These are phyloP conservation scores for Plecotus auritus DNA, from an alignment of 2,113 vertebrate species.

Conservation along the genomic window DNA sequence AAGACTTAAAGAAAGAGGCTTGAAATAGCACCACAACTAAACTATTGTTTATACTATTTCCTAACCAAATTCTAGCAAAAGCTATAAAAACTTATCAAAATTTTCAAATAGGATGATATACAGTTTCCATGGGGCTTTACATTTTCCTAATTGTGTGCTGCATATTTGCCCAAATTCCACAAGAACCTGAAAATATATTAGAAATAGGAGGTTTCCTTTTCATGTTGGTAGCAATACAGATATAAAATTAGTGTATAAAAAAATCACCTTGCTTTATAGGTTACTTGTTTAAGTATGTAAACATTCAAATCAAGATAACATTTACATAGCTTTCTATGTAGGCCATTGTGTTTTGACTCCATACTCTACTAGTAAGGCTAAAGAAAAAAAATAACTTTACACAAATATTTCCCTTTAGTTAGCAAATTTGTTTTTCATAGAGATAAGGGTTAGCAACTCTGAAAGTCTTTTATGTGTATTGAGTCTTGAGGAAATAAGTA, in stretches of 20 bases:
- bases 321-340: background rate
- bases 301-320: background rate
- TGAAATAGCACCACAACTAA: background rate
- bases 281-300: background rate
- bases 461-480: background rate
- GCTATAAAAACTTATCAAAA: background rate
- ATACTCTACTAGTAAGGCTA: background rate
- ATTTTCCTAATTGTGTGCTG: background rate
- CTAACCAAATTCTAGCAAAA: background rate
- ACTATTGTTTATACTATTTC: background rate
- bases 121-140: background rate
- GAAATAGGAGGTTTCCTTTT: background rate
- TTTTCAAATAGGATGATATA: background rate
- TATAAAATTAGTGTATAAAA: background rate
- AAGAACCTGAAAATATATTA: background rate
- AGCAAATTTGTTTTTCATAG: background rate
- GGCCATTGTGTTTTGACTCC: background rate
- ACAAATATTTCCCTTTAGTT: background rate
- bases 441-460: background rate
- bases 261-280: background rate
- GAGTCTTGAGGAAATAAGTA: constrained; percentile 1
- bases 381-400: background rate
- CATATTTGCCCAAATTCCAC: background rate
- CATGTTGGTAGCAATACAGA: background rate
- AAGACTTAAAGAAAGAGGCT: background rate